Evolutionary conservation across 2,113 vertebrate genomes (phyloP).

Genomic region (Gallinago undulata): DNA sequence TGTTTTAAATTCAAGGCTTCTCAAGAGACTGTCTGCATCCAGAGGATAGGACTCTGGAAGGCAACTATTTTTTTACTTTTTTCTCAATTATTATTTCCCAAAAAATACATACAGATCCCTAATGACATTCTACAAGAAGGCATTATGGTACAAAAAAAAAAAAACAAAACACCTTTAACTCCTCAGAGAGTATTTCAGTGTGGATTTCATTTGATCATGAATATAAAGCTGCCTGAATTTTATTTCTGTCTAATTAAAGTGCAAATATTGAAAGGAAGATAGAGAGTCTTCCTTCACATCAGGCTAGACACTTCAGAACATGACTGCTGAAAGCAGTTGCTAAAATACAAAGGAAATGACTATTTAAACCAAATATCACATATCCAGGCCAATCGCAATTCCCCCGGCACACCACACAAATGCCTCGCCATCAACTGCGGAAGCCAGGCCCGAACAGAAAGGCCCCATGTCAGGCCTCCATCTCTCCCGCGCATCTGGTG

Average conservation of each 20-base stretch:
- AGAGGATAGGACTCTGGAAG: neutral
- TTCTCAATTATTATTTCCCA: neutral
- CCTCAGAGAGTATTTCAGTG: neutral
- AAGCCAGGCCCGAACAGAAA: neutral
- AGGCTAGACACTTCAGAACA: neutral
- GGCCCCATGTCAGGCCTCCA: neutral
- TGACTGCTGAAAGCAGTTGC: neutral
- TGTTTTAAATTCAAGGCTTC: neutral
- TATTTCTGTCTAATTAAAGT: neutral
- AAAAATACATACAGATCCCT: neutral
- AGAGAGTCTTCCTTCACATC: neutral
- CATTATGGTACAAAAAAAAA: neutral
- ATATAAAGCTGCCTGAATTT: neutral
- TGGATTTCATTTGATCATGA: neutral
- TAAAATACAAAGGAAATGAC: neutral
- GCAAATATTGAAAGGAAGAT: neutral
- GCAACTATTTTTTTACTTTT: neutral
- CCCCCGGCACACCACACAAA: neutral
- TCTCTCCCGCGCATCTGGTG: neutral
- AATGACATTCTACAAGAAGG: neutral
- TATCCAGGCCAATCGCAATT: neutral
- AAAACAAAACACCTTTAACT: neutral
- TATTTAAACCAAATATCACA: neutral
- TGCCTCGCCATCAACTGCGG: fast-evolving
- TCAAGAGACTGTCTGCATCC: neutral